Base-by-base conservation (phyloP, 2,888 invertebrate species). In the Polydrusus pterygomalis region DNA sequence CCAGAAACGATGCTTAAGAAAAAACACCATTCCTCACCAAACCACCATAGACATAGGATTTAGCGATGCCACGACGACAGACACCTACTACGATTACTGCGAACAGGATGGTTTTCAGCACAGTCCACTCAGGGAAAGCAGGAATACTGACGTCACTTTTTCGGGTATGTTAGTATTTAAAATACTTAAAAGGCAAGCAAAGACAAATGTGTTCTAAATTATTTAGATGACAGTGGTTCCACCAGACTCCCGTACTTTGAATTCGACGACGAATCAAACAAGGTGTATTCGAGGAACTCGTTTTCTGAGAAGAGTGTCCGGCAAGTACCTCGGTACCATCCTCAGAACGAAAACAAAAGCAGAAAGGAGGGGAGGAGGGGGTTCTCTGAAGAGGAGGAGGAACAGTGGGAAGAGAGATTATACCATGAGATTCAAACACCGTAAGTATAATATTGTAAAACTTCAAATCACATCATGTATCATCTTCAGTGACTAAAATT, bases 41-140 rank as follows among this genome's bases (percentile, higher is more conserved):
- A 73, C 81, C 17, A 78, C 80, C 56, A 79, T 81, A 64, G 85
- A 85, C 60, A 82, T 84, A 7, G 84, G 84, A 38, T 82, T 83
- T 65, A 86, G 86, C 75, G 87, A 87, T 51, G 85, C 83, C 40
- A 85, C 85, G 65, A 84, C 84, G 6, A 86, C 86, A 9, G 83
- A 82, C 15, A 80, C 82, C 45, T 84, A 80, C 74, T 84, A 84
- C 77, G 84, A 85, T 76, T 85, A 83, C 74, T 85, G 84, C 78
- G 83, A 85, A 75, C 82, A 84, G 69, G 82, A 84, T 62, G 82
- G 83, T 70, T 84, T 86, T 78, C 84, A 84, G 62, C 81, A 81
- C 51, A 81, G 80, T 58, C 81, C 81, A 0, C 70, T 81, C 30
- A 78, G 79, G 43, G 83, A 83, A 58, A 80, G 82, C 34, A 79